These are phyloP conservation scores for Gallirallus australis DNA, from an alignment of 2,797 vertebrate species.

Conservation along the genomic window DNA sequence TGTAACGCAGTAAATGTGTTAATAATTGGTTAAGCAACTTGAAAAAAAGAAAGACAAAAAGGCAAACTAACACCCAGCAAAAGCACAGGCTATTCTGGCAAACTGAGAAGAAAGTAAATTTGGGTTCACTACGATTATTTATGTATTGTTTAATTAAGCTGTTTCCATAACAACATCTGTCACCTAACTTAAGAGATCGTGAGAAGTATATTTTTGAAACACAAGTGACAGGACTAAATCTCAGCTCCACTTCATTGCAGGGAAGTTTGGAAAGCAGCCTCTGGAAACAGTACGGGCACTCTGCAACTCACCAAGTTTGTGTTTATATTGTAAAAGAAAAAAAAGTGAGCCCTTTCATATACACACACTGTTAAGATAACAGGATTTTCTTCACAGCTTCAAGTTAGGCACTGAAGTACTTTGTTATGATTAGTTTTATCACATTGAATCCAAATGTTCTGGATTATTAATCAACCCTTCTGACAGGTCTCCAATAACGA, in stretches of 20 bases:
- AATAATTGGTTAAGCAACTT: background rate
- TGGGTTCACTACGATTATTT: background rate
- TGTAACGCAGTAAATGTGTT: background rate
- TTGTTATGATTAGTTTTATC: slow-evolving; percentile 65
- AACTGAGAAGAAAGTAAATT: background rate
- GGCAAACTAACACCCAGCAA: background rate
- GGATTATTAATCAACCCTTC: slow-evolving; percentile 43
- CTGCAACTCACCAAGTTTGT: slow-evolving; percentile 10
- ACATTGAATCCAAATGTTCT: slow-evolving; percentile 37
- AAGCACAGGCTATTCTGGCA: background rate
- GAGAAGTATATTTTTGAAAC: background rate
- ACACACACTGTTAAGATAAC: slow-evolving; percentile 41
- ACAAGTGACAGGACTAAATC: background rate
- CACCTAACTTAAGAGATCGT: background rate
- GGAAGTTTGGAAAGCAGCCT: slow-evolving; percentile 36
- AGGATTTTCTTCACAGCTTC: slow-evolving; percentile 57
- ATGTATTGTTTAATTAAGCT: background rate
- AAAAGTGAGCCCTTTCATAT: background rate
- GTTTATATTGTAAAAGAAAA: slow-evolving; percentile 20
- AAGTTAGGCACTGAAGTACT: slow-evolving; percentile 14
- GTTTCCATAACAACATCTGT: background rate
- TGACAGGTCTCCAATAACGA: slow-evolving; percentile 52
- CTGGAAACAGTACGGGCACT: background rate
- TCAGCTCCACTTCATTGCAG: background rate
- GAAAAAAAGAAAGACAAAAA: background rate